Evolutionary conservation across 2,888 invertebrate species (phyloP), one percentile per base, ranked within the genome.

Genomic region (Calliopum simillimum): DNA sequence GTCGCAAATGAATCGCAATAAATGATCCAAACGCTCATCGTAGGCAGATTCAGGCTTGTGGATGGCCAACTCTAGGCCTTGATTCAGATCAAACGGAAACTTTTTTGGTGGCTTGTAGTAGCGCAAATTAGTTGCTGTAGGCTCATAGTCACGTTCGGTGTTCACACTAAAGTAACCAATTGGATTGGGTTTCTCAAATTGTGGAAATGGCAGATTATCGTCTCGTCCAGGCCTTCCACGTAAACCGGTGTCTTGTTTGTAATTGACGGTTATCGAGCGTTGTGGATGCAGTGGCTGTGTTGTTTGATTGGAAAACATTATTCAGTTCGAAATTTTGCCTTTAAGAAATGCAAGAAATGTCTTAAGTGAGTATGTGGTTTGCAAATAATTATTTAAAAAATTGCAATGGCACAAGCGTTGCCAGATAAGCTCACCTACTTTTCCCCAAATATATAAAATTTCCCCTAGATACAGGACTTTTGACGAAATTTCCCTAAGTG

Each of bases 131-230:
- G 82, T 78, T 2, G 82, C 79, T 71, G 85, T 81, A 0, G 78
- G 71, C 12, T 77, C 73, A 72, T 83, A 86, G 43, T 83, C 76
- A 2, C 79, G 87, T 33, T 84, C 75, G 3, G 78, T 86, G 76
- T 89, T 87, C 2, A 90, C 71, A 71, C 89, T 89, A 73, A 88
- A 90, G 74, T 86, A 89, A 56, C 91, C 90, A 58, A 89, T 82
- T 51, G 90, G 80, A 77, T 85, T 82, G 0, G 90, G 90, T 43
- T 87, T 86, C 33, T 85, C 83, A 77, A 88, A 88, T 63, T 80
- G 82, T 13, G 89, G 89, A 76, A 88, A 82, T 59, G 76, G 75
- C 1, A 76, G 14, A 55, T 76, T 76, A 6, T 41, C 62, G 49
- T 74, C 66, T 6, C 71, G 75, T 49, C 65, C 72, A 0, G 76